These are phyloP conservation scores for Hypocryptadius cinnamomeus DNA, from an alignment of 2,113 vertebrate genomes.

Conservation along the genomic window DNA sequence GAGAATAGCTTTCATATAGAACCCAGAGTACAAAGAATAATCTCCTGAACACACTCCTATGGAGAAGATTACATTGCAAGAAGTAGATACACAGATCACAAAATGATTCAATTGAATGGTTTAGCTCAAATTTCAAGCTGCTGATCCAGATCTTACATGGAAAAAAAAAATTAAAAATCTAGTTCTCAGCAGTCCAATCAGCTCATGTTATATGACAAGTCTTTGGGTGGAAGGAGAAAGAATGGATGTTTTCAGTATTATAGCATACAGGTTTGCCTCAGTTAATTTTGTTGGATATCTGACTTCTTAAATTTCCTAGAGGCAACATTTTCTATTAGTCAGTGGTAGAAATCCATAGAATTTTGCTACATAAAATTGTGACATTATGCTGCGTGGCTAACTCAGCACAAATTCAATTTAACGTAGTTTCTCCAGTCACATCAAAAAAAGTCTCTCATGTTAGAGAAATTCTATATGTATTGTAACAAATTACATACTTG, in stretches of 20 bases:
- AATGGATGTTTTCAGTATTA: not conserved
- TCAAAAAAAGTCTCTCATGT: not conserved
- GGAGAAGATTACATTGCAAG: not conserved
- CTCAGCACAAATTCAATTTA: slow-evolving; percentile 27
- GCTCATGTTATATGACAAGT: not conserved
- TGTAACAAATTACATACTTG: slow-evolving; percentile 20
- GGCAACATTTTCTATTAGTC: slow-evolving; percentile 8
- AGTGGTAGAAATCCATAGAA: not conserved
- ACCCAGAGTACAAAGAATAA: not conserved
- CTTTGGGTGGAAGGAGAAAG: not conserved
- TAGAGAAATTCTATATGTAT: not conserved
- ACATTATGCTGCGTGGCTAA: not conserved
- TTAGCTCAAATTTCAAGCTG: not conserved
- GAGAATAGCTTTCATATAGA: not conserved
- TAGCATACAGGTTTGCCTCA: not conserved
- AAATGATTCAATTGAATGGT: not conserved
- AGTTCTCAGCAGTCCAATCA: not conserved
- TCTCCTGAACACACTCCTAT: not conserved
- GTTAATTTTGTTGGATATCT: not conserved
- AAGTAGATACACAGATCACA: not conserved
- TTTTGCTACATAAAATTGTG: not conserved
- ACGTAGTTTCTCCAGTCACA: not conserved
- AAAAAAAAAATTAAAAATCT: not conserved
- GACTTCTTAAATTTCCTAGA: slow-evolving; percentile 11
- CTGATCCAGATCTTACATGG: not conserved